Conservation (phyloP, 2,113 vertebrate genomes). For the Cyprinodon variegatus region DNA sequence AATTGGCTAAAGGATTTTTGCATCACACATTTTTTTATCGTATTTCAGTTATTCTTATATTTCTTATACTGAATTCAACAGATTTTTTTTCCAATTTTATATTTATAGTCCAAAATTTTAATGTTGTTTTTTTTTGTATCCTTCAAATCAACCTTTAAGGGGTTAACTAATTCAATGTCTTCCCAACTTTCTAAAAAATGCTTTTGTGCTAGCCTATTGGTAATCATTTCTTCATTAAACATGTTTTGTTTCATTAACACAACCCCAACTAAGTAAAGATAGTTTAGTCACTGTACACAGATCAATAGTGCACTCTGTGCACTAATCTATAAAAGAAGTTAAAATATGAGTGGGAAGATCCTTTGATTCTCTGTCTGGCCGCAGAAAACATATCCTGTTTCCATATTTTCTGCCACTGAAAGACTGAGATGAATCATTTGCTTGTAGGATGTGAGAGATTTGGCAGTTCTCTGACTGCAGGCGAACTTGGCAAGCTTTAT, state of each 20-base stretch:
- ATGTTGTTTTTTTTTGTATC: slow-evolving; percentile 40
- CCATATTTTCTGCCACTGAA: slow-evolving; percentile 50
- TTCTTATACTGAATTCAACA: slow-evolving; percentile 40
- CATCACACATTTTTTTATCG: slow-evolving; percentile 51
- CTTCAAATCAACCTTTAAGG: slow-evolving; percentile 27
- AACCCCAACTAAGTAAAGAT: slow-evolving; percentile 17
- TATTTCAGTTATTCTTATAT: slow-evolving; percentile 46
- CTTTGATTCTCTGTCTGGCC: slow-evolving; percentile 71
- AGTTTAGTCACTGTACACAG: slow-evolving; percentile 26
- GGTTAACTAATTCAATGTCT: slow-evolving; percentile 9
- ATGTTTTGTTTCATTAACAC: not conserved
- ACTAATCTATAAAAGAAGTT: slow-evolving; percentile 46
- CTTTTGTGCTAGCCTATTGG: not conserved
- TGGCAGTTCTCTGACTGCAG: slow-evolving; percentile 61
- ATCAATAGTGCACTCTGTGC: slow-evolving; percentile 48
- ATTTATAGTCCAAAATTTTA: slow-evolving; percentile 17
- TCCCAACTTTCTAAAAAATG: not conserved
- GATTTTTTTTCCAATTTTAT: slow-evolving; percentile 28
- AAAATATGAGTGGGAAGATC: slow-evolving; percentile 58
- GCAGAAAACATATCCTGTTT: slow-evolving; percentile 54
- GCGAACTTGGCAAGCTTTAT: slow-evolving; percentile 66
- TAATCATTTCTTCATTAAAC: not conserved
- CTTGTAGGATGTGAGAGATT: slow-evolving; percentile 60
- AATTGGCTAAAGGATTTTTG: slow-evolving; percentile 46
- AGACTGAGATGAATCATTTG: slow-evolving; percentile 58